Evolutionary conservation across 2,113 vertebrate genomes (phyloP), one percentile per base, ranked within the genome.

Genomic region (Ceyx margarethae): DNA sequence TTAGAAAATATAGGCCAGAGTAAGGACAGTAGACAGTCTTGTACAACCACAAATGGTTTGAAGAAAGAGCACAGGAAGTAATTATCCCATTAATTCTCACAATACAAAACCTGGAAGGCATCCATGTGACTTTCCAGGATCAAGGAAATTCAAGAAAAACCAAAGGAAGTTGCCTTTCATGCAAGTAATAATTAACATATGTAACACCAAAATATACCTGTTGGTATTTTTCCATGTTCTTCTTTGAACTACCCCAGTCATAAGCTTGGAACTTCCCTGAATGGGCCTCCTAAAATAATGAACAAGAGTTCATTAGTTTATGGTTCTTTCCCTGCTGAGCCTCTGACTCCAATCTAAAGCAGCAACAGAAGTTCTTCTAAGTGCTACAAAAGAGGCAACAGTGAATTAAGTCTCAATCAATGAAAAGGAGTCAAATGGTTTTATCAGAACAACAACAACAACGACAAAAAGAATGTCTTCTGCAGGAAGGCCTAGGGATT

Each of bases 241-340:
- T 90, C 50, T 87, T 91, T 87, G 67, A 87, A 82, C 71, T 95
- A 25, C 87, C 89, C 75, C 89, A 95, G 81, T 95, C 81, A 82
- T 95, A 96, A 85, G 81, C 93, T 71, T 94, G 91, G 71, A 95
- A 94, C 19, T 95, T 92, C 54, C 93, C 91, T 0, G 46, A 91
- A 33, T 5, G 75, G 45, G 75, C 89, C 16, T 76, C 91, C 87
- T 94, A 43, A 43, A 18, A 46, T 19, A 46, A 82, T 42, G 51
- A 94, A 76, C 21, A 92, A 85, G 54, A 87, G n/a, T 37, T 37
- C 37, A 37, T 37, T 37, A 80, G 4, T 17, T 18, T 53, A 4
- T 57, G 29, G 8, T 48, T 93, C 23, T 75, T 86, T 37, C 16
- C 48, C 62, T 91, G 19, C 20, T 51, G 29, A 88, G 37, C 6